phyloP scores from a whole-genome alignment of 2,113 vertebrate genomes.

The Calcarius ornatus region DNA sequence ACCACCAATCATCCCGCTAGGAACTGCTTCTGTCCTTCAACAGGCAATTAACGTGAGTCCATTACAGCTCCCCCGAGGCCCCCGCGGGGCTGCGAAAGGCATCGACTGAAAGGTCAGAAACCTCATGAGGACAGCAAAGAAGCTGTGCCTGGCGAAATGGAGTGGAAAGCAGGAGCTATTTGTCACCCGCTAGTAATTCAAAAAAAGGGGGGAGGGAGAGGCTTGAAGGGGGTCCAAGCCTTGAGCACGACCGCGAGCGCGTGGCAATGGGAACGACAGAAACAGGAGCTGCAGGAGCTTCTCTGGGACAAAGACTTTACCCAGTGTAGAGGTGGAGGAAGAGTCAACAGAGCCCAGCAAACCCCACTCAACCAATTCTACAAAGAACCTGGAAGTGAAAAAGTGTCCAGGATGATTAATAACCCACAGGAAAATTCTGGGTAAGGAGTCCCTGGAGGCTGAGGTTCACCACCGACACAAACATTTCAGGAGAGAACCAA shows the following conservation, averaged over 20 bases:
- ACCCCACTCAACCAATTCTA: neutral
- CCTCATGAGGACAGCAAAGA: conserved; percentile 72
- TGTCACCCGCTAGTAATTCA: conserved; percentile 80
- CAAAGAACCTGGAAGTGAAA: neutral
- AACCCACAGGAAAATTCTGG: neutral
- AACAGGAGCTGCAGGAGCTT: conserved; percentile 27
- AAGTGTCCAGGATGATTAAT: neutral
- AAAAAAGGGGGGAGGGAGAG: neutral
- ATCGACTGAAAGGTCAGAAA: conserved; percentile 82
- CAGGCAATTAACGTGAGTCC: conserved; percentile 85
- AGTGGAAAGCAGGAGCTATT: conserved; percentile 83
- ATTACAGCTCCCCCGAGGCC: conserved; percentile 79
- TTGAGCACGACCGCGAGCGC: conserved; percentile 40
- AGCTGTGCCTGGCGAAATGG: conserved; percentile 78
- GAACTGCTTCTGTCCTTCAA: conserved; percentile 86
- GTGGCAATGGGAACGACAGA: conserved; percentile 48
- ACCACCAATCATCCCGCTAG: conserved; percentile 79
- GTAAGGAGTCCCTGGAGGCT: neutral
- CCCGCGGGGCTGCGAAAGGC: conserved; percentile 69
- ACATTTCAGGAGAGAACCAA: neutral
- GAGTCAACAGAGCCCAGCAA: neutral
- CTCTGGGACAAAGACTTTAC: neutral
- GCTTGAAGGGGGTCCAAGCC: conserved; percentile 40
- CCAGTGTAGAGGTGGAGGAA: neutral
- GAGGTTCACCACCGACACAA: neutral